phyloP scores from a whole-genome alignment of 2,113 vertebrate genomes.

The Leuciscus idus region DNA sequence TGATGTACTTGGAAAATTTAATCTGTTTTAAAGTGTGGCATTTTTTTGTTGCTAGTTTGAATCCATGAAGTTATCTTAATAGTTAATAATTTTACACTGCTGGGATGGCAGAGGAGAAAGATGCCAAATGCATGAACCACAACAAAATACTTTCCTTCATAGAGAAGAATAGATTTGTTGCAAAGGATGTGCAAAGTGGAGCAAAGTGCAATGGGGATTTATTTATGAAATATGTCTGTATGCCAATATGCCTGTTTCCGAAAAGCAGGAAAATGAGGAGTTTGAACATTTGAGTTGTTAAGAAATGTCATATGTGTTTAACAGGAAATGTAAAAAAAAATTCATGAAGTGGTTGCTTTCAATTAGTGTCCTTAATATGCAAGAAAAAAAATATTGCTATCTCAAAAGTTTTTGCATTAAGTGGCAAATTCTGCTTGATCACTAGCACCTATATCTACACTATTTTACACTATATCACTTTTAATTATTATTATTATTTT shows the following conservation, averaged over 20 bases:
- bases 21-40: neutral
- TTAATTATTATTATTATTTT: neutral
- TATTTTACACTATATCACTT: no score
- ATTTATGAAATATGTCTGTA: neutral
- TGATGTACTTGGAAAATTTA: neutral
- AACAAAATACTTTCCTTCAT: neutral
- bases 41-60: neutral
- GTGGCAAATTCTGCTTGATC: no score
- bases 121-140: neutral
- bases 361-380: neutral
- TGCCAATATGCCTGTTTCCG: neutral
- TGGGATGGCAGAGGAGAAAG: neutral
- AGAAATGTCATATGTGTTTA: neutral
- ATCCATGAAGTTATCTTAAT: neutral
- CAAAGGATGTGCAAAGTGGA: neutral
- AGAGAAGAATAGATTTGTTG: neutral
- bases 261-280: neutral
- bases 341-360: neutral
- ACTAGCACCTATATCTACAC: no score
- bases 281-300: neutral
- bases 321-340: neutral
- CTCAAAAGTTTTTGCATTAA: neutral
- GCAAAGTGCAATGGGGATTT: neutral
- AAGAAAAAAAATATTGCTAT: neutral
- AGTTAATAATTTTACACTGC: neutral